Evolutionary conservation across 2,888 invertebrate species (phyloP), one percentile per base, ranked within the genome.

Genomic region (Acronicta alni): DNA sequence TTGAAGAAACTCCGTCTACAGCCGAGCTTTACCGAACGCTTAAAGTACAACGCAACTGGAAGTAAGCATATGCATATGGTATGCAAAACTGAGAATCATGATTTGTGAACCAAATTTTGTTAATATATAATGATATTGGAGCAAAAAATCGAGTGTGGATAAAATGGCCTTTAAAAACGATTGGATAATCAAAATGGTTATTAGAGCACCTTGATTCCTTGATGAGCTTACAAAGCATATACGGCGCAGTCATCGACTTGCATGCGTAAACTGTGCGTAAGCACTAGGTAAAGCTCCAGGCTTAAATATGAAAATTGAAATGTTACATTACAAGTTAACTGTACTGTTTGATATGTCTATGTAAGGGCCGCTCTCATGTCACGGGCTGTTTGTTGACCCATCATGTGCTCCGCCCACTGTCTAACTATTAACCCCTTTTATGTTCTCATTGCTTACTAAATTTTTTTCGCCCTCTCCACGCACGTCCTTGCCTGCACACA

Each of bases 371-470:
- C 62, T 44, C 43, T 47, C 70, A 68, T 49, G 67, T 39, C 39
- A 54, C 14, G 59, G 66, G 62, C 62, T 60, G 26, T 63, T 54
- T 60, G 68, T 63, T 64, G 59, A 58, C 67, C 55, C 67, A 53
- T 54, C 69, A 71, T 70, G 70, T 67, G 68, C 71, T 65, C 70
- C 52, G 71, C 76, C 77, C 81, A 75, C 82, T 83, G 72, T 84
- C 82, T 85, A 72, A 84, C 81, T 75, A 88, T 79, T 89, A 91
- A 90, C 89, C 84, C 86, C 76, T 84, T 88, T 89, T 89, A 89
- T 87, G 87, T 91, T 89, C 80, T 90, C 87, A 88, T 90, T 83
- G 93, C 93, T 93, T 93, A 93, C 92, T 93, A 93, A 93, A 83
- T 90, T 89, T 86, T 92, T 92, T 92, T 90, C 84, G 87, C 90